Percentiles rank a stretch among this genome's conserved stretches.
phyloP scores from a whole-genome alignment of 2,888 invertebrate genomes.

The Lasioglossum marginatum region DNA sequence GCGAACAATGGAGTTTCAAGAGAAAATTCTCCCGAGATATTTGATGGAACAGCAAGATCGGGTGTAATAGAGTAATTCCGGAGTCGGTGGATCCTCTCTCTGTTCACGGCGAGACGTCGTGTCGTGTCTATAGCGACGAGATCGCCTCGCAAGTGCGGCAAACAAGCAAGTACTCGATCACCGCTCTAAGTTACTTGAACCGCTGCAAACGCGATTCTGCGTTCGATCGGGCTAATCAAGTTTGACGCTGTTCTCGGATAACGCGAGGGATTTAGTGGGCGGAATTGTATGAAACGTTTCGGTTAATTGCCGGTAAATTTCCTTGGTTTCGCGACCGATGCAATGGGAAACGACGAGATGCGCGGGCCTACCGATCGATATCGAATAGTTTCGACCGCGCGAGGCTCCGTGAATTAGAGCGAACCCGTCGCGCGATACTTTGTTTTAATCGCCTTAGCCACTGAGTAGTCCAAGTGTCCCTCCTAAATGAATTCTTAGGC shows the following conservation, averaged over 20 bases:
- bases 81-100: constrained; percentile 33
- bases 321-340: not conserved
- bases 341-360: not conserved
- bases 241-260: constrained; percentile 6
- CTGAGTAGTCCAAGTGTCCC: not conserved
- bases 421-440: not conserved
- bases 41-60: constrained; percentile 36
- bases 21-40: constrained; percentile 24
- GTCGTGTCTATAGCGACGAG: constrained; percentile 30
- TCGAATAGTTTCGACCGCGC: not conserved
- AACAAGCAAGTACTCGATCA: constrained; percentile 48
- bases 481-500: constrained; percentile 21
- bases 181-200: constrained; percentile 26
- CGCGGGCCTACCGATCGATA: not conserved
- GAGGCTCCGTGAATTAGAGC: not conserved
- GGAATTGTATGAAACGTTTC: not conserved
- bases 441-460: constrained; percentile 34
- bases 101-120: constrained; percentile 12
- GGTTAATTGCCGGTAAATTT: not conserved
- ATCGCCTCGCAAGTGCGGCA: constrained; percentile 40
- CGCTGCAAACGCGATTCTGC: constrained; percentile 25
- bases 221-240: constrained; percentile 32
- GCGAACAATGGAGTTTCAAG: constrained; percentile 16
- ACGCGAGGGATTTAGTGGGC: not conserved
- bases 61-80: constrained; percentile 52